Base-by-base conservation (phyloP, 2,113 vertebrate genomes). In the Xenopus laevis region DNA sequence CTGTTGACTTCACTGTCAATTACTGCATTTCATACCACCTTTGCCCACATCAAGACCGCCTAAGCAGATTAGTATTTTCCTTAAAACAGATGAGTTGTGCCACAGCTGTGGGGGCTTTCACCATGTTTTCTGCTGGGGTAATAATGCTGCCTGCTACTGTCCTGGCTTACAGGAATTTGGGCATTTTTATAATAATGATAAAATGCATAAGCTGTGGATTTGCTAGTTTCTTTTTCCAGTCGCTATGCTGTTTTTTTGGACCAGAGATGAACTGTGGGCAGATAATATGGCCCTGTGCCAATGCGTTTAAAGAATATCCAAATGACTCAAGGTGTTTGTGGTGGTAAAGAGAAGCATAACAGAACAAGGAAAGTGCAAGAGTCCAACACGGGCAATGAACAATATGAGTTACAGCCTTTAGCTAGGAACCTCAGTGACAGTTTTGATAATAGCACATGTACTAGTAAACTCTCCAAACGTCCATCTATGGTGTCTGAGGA, bases 381-480 rank as follows among this genome's bases (percentile, higher is more conserved):
- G 15, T 83, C 87, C 40, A 91, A 88, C 68, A 83, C 81, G n/a
- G 91, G 91, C 57, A 91, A 92, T 0, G 96, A 99, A 80, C 96
- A 98, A 59, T 98, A 97, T 0, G 97, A 99, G 86, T 90, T 99
- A 45, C 97, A 97, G 82, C 96, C 97, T 15, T 69, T 99, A 79
- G 94, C 95, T 17, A 91, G 93, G 65, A 94, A 95, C 69, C 86
- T 95, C 59, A 99, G 95, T 0, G 95, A 98, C 88, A 99, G 97
- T 79, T 99, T 98, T 77, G 97, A 99, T 81, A 99, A 98, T 83
- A 99, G 97, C 90, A 99, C 96, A 15, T 97, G 95, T 81, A 98
- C 97, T 61, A 99, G 97, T 82, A 99, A 96, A 83, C 86, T 99
- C 78, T 98, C 96, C 80, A 98, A 99, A 84, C 88, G 93, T 44